These are phyloP conservation scores for Leistus spinibarbis DNA, from an alignment of 2,888 invertebrate species.

Conservation along the genomic window DNA sequence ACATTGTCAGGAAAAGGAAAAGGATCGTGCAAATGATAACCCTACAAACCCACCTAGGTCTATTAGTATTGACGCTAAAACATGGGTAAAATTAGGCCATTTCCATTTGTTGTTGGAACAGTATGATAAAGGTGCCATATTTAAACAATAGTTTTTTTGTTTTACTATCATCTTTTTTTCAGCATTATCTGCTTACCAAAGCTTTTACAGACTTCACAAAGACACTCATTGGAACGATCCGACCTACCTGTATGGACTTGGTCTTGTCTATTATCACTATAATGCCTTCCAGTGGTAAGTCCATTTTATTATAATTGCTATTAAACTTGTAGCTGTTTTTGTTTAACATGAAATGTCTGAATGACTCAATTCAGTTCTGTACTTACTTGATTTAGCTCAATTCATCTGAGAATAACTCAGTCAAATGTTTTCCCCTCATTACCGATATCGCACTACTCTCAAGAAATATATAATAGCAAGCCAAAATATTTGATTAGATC, in stretches of 20 bases:
- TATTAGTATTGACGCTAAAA: constrained; percentile 84
- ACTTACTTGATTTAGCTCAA: too few species aligned
- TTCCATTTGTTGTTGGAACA: constrained; percentile 92
- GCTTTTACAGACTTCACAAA: constrained; percentile 78
- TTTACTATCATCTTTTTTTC: constrained; percentile 52
- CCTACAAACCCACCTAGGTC: constrained; percentile 47
- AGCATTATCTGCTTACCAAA: constrained; percentile 98
- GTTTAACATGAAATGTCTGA: too few species aligned
- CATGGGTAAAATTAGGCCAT: constrained; percentile 94
- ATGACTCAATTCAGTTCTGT: too few species aligned
- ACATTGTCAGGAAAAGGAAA: constrained; percentile 64
- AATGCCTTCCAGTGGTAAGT: constrained; percentile 96
- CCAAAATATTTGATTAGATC: too few species aligned
- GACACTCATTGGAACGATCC: constrained; percentile 87
- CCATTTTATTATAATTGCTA: too few species aligned
- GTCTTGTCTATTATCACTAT: constrained; percentile 95
- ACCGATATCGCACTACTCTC: too few species aligned
- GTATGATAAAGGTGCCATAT: constrained; percentile 83
- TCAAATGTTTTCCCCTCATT: too few species aligned
- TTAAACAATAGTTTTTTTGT: constrained; percentile 46
- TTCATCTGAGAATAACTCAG: too few species aligned
- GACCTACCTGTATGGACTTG: constrained; percentile 91
- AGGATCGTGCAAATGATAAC: constrained; percentile 52
- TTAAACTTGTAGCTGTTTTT: too few species aligned
- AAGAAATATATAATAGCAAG: too few species aligned